Evolutionary conservation across 2,888 invertebrate genomes (phyloP), one percentile per base, ranked within the genome.

Genomic region (Rosalia funebris): DNA sequence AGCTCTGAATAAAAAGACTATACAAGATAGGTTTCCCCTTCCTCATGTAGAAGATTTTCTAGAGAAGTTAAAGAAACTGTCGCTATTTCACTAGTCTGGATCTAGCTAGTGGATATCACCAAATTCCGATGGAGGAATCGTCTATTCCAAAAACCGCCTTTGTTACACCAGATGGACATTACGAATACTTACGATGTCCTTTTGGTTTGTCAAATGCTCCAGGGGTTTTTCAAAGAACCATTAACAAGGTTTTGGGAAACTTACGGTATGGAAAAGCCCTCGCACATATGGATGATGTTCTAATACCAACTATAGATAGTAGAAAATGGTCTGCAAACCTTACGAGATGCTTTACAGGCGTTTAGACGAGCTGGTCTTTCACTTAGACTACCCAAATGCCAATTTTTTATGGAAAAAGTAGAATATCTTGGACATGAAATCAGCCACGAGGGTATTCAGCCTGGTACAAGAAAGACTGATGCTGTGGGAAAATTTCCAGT

Each of bases 401-500:
- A 44, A 1, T 54, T 42, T 16, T 39, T 53, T 10, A 19, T 7
- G 19, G 25, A 41, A 20, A 14, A 25, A 2, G 19, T 53, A 1
- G 53, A 53, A 42, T 53, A 53, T 42, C 25, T 53, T 2, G 53
- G 42, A 1, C 53, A 53, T n/a, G 47, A 44, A 17, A 15, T 47
- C 5, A 20, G n/a, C n/a, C 10, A 19, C 20, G 11, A 16, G 10
- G 47, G 37, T 37, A 10, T 47, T 20, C 47, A 19, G 12, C 47
- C 47, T 25, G 47, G 47, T 9, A 47, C 17, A 47, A 14, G 10
- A 11, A 10, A 47, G 41, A 25, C 25, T 5, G 25, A 25, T 7
- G 25, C 25, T 25, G 25, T 25, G 3, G 25, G 25, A 25, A 25
- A 25, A 25, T 25, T 25, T 7, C 25, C 25, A 25, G 25, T 7